Conservation (phyloP, 1,140 invertebrate genomes). For the Eumaeus atala region DNA sequence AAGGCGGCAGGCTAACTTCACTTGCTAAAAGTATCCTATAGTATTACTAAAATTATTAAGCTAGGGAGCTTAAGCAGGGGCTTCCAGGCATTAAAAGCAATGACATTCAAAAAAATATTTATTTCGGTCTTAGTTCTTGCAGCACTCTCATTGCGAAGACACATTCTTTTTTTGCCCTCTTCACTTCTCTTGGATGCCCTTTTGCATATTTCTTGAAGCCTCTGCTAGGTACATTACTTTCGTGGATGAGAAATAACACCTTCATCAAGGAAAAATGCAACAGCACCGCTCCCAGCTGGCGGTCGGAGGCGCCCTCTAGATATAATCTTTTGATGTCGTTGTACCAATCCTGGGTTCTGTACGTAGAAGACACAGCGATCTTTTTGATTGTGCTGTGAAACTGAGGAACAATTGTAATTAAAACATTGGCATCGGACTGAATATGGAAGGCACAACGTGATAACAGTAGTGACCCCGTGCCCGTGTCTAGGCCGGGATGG, state of each 20-base stretch:
- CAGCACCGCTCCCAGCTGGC: slow-evolving; percentile 28
- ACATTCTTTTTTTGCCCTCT: slow-evolving; percentile 33
- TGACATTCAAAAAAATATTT: not conserved
- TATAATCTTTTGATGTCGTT: slow-evolving; percentile 38
- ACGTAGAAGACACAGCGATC: slow-evolving; percentile 38
- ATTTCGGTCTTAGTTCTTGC: not conserved
- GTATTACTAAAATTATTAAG: no score
- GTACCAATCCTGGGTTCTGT: slow-evolving; percentile 42
- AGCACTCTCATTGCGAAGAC: slow-evolving; percentile 30
- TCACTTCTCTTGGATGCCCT: slow-evolving; percentile 28
- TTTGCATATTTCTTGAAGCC: slow-evolving; percentile 32
- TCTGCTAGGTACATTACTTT: slow-evolving; percentile 28
- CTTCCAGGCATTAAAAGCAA: no score
- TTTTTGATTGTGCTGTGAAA: slow-evolving; percentile 44
- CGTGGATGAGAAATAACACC: slow-evolving; percentile 38
- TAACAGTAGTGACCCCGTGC: not conserved
- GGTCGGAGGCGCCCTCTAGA: slow-evolving; percentile 26
- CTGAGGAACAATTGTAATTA: slow-evolving; percentile 30
- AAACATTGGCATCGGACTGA: not conserved
- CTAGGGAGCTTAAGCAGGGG: no score
- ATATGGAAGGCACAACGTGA: not conserved
- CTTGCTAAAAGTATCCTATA: no score
- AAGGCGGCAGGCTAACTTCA: no score
- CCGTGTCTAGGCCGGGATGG: no score
- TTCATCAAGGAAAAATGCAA: slow-evolving; percentile 38